Conservation (phyloP, 2,797 vertebrate species). For the Argyrosomus regius region DNA sequence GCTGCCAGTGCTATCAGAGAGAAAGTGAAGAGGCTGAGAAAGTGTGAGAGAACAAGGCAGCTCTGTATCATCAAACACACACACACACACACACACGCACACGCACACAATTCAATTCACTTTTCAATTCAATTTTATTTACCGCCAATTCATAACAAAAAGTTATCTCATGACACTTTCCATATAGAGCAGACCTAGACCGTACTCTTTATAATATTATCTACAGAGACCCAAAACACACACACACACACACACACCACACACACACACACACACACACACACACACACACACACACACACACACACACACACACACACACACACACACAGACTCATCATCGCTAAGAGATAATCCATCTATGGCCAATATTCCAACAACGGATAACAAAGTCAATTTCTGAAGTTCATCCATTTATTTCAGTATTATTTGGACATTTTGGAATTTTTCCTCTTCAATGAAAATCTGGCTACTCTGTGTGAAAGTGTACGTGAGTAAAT, state of each 20-base stretch:
- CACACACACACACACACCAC: not conserved
- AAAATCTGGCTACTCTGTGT: constrained; percentile 36
- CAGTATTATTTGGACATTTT: constrained; percentile 28
- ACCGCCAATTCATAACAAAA: too few species aligned
- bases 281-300: not conserved
- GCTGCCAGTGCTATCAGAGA: constrained; percentile 42
- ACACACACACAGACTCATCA: constrained; percentile 1
- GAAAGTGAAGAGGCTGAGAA: constrained; percentile 24
- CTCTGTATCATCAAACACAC: constrained; percentile 4
- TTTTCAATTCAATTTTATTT: too few species aligned
- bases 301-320: not conserved
- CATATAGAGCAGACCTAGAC: too few species aligned
- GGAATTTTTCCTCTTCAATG: constrained; percentile 34
- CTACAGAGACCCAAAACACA: too few species aligned
- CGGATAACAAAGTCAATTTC: constrained; percentile 33
- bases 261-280: constrained; percentile 1
- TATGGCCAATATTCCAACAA: constrained; percentile 40
- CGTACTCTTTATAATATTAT: too few species aligned
- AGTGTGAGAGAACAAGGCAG: constrained; percentile 34
- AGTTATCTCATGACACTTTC: too few species aligned
- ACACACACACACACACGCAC: not conserved
- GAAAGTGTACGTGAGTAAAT: constrained; percentile 13
- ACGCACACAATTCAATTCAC: too few species aligned
- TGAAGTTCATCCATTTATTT: constrained; percentile 52
- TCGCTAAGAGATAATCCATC: constrained; percentile 30